Conservation (phyloP, 2,797 vertebrate species). For the Enteromius fasciolatus region DNA sequence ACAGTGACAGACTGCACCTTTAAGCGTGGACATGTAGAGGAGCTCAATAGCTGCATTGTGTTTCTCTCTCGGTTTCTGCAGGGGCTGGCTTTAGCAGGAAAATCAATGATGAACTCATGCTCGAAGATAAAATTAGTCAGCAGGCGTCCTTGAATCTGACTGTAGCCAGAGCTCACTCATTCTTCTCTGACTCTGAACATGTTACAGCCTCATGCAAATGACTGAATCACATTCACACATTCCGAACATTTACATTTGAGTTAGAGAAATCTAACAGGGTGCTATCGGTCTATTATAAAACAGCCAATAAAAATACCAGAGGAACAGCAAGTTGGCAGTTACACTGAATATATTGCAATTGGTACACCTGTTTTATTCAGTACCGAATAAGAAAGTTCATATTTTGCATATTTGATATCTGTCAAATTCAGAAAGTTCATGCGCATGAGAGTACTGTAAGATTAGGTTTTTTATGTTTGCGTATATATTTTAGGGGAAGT, state of each 20-base stretch:
- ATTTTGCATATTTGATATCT: constrained; percentile 13
- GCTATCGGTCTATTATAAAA: constrained; percentile 6
- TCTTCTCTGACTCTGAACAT: constrained; percentile 29
- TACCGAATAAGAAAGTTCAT: not conserved
- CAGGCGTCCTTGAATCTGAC: constrained; percentile 50
- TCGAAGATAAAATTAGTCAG: constrained; percentile 53
- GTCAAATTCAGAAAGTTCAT: not conserved
- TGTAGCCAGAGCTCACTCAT: constrained; percentile 5
- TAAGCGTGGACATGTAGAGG: constrained; percentile 41
- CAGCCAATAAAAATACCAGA: not conserved
- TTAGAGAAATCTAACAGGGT: not conserved
- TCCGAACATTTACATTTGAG: constrained; percentile 4
- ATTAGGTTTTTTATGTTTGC: not conserved
- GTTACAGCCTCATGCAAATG: constrained; percentile 27
- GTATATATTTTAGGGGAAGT: not conserved
- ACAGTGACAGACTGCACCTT: constrained; percentile 26
- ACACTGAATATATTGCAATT: not conserved
- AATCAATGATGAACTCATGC: constrained; percentile 59
- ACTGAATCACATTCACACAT: constrained; percentile 2
- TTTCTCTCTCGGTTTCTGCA: constrained; percentile 49
- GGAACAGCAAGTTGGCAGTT: not conserved
- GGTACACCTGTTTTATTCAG: not conserved
- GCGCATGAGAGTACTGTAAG: not conserved
- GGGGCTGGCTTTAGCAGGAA: constrained; percentile 48
- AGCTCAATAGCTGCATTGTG: constrained; percentile 55